A percentile compares a stretch with the other conserved stretches of the same genome.
phyloP scores from a whole-genome alignment of 2,113 vertebrate genomes.

The Tapirus terrestris region DNA sequence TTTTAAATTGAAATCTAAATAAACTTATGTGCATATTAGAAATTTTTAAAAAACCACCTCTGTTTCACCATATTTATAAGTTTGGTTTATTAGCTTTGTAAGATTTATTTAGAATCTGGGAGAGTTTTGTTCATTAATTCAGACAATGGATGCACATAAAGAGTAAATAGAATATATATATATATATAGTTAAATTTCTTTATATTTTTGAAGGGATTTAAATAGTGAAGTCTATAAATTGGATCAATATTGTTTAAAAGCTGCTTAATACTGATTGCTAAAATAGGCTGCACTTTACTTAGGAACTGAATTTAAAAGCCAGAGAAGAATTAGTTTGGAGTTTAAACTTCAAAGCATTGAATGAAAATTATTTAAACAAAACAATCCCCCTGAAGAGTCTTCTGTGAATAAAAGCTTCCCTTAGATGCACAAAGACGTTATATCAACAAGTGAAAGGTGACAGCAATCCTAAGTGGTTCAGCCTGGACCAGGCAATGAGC shows the following conservation, averaged over 20 bases:
- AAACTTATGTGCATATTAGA: neutral
- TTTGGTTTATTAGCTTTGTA: conserved; percentile 12
- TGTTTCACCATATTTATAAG: neutral
- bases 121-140: conserved; percentile 13
- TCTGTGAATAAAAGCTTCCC: neutral
- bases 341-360: conserved; percentile 3
- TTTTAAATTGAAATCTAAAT: conserved; percentile 33
- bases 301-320: neutral
- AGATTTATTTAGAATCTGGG: neutral
- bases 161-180: neutral
- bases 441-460: neutral
- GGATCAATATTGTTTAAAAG: conserved; percentile 2
- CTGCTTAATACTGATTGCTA: neutral
- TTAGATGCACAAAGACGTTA: neutral
- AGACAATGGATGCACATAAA: neutral
- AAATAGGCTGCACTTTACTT: neutral
- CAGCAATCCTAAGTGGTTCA: neutral
- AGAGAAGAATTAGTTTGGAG: neutral
- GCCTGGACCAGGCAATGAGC: neutral
- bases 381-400: neutral
- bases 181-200: conserved; percentile 15
- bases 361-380: conserved; percentile 15
- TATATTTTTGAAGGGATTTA: neutral
- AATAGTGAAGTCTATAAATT: neutral
- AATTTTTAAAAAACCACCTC: neutral